Conservation (phyloP, 37 sponge, comb jelly and placozoan species). For the Corticium candelabrum region DNA sequence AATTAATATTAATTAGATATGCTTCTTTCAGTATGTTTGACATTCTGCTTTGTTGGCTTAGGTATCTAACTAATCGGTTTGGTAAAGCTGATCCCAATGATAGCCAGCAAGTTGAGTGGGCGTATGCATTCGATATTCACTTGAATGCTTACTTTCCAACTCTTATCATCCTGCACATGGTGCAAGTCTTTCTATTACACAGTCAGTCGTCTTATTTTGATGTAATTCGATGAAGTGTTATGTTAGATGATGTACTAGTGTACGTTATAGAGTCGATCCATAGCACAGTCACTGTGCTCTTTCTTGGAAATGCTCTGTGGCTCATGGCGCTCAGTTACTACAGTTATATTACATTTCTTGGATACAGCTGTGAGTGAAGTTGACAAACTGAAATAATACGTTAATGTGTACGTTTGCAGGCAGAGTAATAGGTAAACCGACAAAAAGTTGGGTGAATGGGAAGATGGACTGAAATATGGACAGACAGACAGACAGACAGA, state of each 20-base stretch:
- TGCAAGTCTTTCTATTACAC: constrained; percentile 53
- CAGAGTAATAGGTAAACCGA: too few species aligned
- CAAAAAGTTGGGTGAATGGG: too few species aligned
- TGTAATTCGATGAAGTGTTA: not conserved
- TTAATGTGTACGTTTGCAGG: not conserved
- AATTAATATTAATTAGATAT: not conserved
- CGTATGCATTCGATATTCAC: constrained; percentile 93
- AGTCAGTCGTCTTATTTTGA: constrained; percentile 17
- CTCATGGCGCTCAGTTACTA: constrained; percentile 57
- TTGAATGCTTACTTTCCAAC: constrained; percentile 85
- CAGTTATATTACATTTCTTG: constrained; percentile 87
- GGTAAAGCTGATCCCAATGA: not conserved
- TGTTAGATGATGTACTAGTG: not conserved
- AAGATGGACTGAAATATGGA: not conserved
- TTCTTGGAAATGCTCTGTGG: constrained; percentile 65
- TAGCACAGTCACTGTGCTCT: not conserved
- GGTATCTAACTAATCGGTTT: not conserved
- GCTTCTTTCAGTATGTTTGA: not conserved
- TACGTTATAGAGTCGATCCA: not conserved
- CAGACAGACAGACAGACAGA: not conserved
- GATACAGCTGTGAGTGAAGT: constrained; percentile 73
- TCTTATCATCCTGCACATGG: constrained; percentile 61
- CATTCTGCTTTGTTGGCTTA: not conserved
- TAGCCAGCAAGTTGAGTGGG: constrained; percentile 61
- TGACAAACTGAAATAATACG: too few species aligned